phyloP scores from a whole-genome alignment of 1,140 invertebrate genomes.

The Ectropis grisescens region DNA sequence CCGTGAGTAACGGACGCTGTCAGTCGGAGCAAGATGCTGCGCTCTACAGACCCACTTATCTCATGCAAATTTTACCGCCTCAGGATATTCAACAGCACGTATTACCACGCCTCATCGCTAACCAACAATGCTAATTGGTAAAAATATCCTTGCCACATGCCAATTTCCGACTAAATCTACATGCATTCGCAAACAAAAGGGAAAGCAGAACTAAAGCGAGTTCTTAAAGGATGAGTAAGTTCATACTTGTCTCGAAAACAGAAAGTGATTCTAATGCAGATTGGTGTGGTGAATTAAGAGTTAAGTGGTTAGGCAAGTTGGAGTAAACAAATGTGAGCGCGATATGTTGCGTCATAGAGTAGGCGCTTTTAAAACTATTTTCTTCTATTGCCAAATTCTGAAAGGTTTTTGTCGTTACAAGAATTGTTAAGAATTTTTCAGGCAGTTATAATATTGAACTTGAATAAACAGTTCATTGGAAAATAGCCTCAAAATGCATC shows the following conservation, averaged over 20 bases:
- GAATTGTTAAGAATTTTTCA: too few species aligned
- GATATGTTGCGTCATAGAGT: too few species aligned
- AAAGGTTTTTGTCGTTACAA: too few species aligned
- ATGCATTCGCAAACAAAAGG: too few species aligned
- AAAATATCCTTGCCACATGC: slow-evolving; percentile 5
- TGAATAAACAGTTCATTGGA: too few species aligned
- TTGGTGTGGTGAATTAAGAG: background rate
- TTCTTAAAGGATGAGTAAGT: background rate
- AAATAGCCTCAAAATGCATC: too few species aligned
- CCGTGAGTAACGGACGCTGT: slow-evolving; percentile 35
- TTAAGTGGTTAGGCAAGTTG: background rate
- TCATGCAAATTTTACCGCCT: slow-evolving; percentile 16
- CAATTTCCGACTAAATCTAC: background rate
- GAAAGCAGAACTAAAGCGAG: background rate
- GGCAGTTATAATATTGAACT: too few species aligned
- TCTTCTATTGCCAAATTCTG: too few species aligned
- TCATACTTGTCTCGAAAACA: too few species aligned
- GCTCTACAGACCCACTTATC: slow-evolving; percentile 24
- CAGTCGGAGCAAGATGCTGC: slow-evolving; percentile 1
- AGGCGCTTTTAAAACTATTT: too few species aligned
- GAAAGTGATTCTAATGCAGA: too few species aligned
- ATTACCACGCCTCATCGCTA: slow-evolving; percentile 12
- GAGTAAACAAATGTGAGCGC: background rate
- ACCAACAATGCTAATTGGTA: slow-evolving; percentile 14
- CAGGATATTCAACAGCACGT: slow-evolving; percentile 9